Evolutionary conservation across 53 echinoderm and acorn worm species (phyloP).

Genomic region (Glandiceps talaboti): DNA sequence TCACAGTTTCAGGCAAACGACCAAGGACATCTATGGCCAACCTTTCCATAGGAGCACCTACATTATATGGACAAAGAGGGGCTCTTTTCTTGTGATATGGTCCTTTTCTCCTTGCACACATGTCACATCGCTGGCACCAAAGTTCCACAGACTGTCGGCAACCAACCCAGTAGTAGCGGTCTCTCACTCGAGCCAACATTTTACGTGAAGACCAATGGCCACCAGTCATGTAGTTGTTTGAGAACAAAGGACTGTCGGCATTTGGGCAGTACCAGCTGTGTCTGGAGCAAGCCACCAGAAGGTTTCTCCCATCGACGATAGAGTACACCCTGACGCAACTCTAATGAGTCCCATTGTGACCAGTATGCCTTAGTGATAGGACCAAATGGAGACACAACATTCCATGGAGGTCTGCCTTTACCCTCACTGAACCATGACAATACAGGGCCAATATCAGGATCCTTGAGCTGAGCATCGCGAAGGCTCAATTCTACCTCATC

Average conservation of each 20-base stretch:
- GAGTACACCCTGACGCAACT: background rate
- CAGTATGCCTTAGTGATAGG: background rate
- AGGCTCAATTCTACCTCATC: background rate
- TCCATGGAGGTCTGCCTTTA: background rate
- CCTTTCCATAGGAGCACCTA: background rate
- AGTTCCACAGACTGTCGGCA: slow-evolving; percentile 9
- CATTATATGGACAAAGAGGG: slow-evolving; percentile 14
- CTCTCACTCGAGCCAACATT: background rate
- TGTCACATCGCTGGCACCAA: background rate
- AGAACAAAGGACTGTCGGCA: background rate
- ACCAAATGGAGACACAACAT: background rate
- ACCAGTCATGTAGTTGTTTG: background rate
- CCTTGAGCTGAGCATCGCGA: background rate
- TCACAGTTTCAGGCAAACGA: background rate
- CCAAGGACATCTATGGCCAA: background rate
- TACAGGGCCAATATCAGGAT: background rate
- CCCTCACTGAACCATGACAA: background rate
- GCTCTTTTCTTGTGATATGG: slow-evolving; percentile 28
- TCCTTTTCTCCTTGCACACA: slow-evolving; percentile 20
- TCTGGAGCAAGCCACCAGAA: background rate
- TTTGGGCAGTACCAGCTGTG: background rate
- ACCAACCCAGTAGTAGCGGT: background rate
- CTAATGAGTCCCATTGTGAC: background rate
- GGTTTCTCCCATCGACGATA: background rate
- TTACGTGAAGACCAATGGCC: background rate